Conservation (phyloP, 92 coral and sea anemone species). For the Ricordea florida region DNA sequence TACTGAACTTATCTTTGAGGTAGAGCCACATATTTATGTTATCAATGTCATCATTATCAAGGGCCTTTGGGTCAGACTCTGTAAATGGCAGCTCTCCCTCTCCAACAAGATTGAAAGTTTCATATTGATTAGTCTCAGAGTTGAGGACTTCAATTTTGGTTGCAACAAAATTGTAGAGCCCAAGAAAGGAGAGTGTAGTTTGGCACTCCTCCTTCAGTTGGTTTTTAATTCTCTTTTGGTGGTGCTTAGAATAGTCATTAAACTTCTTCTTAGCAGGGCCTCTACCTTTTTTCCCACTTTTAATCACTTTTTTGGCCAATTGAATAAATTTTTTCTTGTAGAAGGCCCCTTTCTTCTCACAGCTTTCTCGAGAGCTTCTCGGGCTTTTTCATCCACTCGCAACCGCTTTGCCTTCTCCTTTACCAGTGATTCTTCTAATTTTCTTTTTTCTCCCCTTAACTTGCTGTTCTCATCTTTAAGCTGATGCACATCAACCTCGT, state of each 20-base stretch:
- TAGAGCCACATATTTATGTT: slow-evolving; percentile 52
- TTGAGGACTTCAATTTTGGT: slow-evolving; percentile 39
- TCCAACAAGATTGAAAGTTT: slow-evolving; percentile 20
- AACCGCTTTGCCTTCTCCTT: slow-evolving; percentile 6
- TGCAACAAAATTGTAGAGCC: slow-evolving; percentile 29
- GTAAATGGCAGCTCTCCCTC: slow-evolving; percentile 16
- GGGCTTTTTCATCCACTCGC: not conserved
- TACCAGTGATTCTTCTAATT: slow-evolving; percentile 10
- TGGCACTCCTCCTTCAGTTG: slow-evolving; percentile 44
- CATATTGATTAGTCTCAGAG: slow-evolving; percentile 13
- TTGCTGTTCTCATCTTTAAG: slow-evolving; percentile 15
- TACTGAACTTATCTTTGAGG: slow-evolving; percentile 53
- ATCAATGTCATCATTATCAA: slow-evolving; percentile 33
- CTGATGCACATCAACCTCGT: slow-evolving; percentile 2
- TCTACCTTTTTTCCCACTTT: slow-evolving; percentile 25
- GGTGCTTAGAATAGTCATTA: slow-evolving; percentile 18
- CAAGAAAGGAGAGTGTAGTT: slow-evolving; percentile 12
- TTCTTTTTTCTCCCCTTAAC: slow-evolving; percentile 12
- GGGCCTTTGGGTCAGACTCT: slow-evolving; percentile 25
- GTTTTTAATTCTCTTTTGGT: slow-evolving; percentile 21
- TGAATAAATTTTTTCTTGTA: slow-evolving; percentile 9
- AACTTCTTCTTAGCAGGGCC: slow-evolving; percentile 43
- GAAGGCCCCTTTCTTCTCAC: slow-evolving; percentile 11
- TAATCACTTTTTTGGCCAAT: slow-evolving; percentile 5
- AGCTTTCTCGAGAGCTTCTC: slow-evolving; percentile 3